Conservation (phyloP, 2,797 vertebrate species). For the Acestrorhynchus altus region DNA sequence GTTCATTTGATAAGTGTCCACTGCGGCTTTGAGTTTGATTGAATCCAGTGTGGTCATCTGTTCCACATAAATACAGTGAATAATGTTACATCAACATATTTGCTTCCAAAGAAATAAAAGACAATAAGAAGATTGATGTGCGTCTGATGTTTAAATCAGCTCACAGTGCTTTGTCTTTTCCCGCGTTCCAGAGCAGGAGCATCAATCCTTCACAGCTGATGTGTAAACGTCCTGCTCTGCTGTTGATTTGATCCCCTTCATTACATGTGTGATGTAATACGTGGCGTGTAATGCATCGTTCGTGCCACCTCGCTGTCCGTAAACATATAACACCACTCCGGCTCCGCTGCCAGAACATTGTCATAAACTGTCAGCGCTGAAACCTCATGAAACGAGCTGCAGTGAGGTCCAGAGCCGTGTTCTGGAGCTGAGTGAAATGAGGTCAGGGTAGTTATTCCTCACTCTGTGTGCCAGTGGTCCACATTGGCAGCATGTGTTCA, state of each 20-base stretch:
- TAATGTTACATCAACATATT: not conserved
- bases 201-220: slow-evolving; percentile 2
- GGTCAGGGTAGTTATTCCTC: slow-evolving; percentile 28
- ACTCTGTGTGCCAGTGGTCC: slow-evolving; percentile 42
- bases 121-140: not conserved
- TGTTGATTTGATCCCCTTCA: slow-evolving; percentile 18
- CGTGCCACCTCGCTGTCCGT: slow-evolving; percentile 20
- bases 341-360: not conserved
- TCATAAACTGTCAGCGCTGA: slow-evolving; percentile 13
- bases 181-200: no score
- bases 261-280: slow-evolving; percentile 17
- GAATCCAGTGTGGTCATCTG: not conserved
- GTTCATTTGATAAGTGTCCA: no score
- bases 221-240: not conserved
- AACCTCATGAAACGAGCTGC: not conserved
- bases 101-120: not conserved
- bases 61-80: not conserved
- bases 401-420: slow-evolving; percentile 10
- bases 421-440: slow-evolving; percentile 36
- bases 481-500: slow-evolving; percentile 59
- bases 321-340: slow-evolving; percentile 21
- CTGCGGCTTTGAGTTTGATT: not conserved
- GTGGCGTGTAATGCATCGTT: slow-evolving; percentile 3
- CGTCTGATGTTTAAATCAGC: not conserved
- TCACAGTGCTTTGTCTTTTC: no score